Percentiles rank a stretch among this genome's conserved stretches.
Evolutionary conservation across 2,888 invertebrate genomes (phyloP).

Genomic region (Macrophya annulata): DNA sequence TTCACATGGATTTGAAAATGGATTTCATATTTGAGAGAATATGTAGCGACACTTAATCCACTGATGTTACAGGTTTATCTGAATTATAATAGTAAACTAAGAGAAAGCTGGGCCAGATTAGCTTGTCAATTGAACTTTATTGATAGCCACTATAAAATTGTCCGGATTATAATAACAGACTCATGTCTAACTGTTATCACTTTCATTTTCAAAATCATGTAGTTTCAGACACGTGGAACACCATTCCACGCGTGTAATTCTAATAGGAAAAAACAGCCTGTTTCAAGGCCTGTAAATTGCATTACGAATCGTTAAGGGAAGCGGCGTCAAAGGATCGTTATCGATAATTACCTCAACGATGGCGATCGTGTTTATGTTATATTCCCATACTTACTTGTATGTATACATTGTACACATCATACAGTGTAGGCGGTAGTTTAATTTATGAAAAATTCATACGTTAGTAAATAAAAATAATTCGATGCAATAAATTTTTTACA

Average conservation of each 20-base stretch:
- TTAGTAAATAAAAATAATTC: background rate
- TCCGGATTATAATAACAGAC: background rate
- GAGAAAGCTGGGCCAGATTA: background rate
- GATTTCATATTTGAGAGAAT: background rate
- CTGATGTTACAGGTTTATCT: background rate
- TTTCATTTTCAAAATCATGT: background rate
- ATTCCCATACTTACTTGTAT: background rate
- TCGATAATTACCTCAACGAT: constrained; percentile 33
- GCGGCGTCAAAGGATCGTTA: constrained; percentile 49
- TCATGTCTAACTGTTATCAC: background rate
- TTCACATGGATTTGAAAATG: no score
- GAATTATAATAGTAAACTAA: background rate
- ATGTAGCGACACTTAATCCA: background rate
- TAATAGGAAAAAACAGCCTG: background rate
- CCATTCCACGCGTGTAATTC: background rate
- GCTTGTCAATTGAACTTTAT: background rate
- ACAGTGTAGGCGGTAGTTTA: background rate
- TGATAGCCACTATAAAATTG: background rate
- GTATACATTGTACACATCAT: background rate
- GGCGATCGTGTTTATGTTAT: background rate
- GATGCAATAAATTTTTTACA: background rate
- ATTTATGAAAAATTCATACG: background rate
- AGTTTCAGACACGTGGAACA: background rate
- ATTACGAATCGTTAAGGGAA: background rate
- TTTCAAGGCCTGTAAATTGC: constrained; percentile 14